Conservation (phyloP, 2,113 vertebrate genomes). For the Fulmarus glacialis region DNA sequence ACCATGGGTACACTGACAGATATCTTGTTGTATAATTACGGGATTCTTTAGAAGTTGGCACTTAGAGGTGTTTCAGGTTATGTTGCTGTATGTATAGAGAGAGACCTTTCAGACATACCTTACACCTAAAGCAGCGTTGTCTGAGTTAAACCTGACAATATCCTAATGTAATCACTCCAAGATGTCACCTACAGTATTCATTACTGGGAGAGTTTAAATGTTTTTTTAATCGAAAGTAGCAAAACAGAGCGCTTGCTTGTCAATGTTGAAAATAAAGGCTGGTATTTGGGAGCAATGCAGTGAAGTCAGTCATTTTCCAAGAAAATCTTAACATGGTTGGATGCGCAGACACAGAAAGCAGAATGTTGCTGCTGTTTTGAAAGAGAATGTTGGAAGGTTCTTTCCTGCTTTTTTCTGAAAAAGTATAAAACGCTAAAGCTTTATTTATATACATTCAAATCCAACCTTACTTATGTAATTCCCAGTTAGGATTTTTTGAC, state of each 20-base stretch:
- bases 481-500: background rate
- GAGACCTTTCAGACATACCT: background rate
- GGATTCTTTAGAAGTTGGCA: background rate
- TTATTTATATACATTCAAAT: background rate
- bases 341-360: background rate
- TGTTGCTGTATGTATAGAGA: background rate
- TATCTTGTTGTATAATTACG: background rate
- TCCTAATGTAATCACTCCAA: background rate
- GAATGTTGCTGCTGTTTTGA: background rate
- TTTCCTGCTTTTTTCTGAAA: background rate
- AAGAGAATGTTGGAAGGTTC: background rate
- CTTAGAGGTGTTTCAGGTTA: background rate
- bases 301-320: background rate
- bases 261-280: background rate
- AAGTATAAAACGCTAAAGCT: background rate
- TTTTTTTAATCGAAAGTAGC: background rate
- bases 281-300: background rate
- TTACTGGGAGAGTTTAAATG: background rate
- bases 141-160: background rate
- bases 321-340: background rate
- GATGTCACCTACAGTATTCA: background rate
- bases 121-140: background rate
- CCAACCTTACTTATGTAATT: background rate
- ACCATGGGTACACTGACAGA: background rate
- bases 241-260: background rate